Conservation (phyloP, 1,140 invertebrate genomes). For the Solenopsis invicta region DNA sequence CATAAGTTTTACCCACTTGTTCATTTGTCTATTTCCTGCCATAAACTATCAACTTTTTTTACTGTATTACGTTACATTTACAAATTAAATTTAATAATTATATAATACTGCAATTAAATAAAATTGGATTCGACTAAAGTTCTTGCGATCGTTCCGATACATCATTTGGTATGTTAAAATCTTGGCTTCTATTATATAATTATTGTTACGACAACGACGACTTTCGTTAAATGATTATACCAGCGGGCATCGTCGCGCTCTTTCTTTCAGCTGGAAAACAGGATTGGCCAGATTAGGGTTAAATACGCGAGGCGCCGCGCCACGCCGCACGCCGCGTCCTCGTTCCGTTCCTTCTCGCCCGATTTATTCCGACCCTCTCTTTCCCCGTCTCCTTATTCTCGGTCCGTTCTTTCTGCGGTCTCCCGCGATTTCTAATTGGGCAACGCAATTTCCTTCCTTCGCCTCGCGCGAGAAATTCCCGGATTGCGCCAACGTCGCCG, state of each 20-base stretch:
- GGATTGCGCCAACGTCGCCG: slow-evolving; percentile 73
- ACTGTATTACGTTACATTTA: not conserved
- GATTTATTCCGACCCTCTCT: slow-evolving; percentile 27
- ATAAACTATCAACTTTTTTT: not conserved
- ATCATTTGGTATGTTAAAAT: slow-evolving; percentile 16
- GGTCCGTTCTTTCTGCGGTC: slow-evolving; percentile 75
- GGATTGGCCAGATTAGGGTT: slow-evolving; percentile 53
- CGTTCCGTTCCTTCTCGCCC: slow-evolving; percentile 34
- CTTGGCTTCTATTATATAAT: slow-evolving; percentile 40
- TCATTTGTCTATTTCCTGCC: not conserved
- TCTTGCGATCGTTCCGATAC: not conserved
- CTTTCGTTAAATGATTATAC: slow-evolving; percentile 52
- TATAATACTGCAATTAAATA: not conserved
- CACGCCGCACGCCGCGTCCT: slow-evolving; percentile 30
- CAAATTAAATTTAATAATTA: slow-evolving; percentile 9
- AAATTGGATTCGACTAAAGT: not conserved
- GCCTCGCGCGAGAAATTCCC: slow-evolving; percentile 79
- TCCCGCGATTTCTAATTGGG: slow-evolving; percentile 82
- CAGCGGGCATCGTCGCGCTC: slow-evolving; percentile 10
- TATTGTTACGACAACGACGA: slow-evolving; percentile 38
- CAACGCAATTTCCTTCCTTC: slow-evolving; percentile 84
- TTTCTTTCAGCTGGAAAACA: slow-evolving; percentile 46
- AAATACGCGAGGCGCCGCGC: slow-evolving; percentile 37
- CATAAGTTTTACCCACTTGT: not conserved
- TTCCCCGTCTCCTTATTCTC: slow-evolving; percentile 22